Conservation (phyloP, 2,888 invertebrate species). For the Anodontia alba region DNA sequence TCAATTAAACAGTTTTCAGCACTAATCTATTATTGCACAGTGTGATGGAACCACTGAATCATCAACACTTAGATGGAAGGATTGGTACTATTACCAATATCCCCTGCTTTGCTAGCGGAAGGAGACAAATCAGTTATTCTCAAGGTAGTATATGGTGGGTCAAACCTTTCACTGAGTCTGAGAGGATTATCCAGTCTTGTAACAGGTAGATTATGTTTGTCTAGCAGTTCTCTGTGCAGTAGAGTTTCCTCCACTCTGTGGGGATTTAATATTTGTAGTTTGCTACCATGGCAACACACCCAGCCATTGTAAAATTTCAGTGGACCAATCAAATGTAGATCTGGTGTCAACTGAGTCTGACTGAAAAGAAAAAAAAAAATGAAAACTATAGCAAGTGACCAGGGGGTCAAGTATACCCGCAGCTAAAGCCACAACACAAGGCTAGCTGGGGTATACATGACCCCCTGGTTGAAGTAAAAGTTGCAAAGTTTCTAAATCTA, state of each 20-base stretch:
- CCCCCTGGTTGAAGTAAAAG: background rate
- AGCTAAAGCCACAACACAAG: background rate
- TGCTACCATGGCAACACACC: slow-evolving; percentile 73
- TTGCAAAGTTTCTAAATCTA: too few species aligned
- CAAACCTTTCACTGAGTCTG: slow-evolving; percentile 65
- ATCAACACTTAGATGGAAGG: too few species aligned
- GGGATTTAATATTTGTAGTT: slow-evolving; percentile 73
- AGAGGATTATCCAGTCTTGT: slow-evolving; percentile 67
- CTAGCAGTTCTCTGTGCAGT: slow-evolving; percentile 73
- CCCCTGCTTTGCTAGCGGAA: too few species aligned
- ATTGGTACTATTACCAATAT: too few species aligned
- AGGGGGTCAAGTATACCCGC: background rate
- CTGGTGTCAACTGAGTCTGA: slow-evolving; percentile 35
- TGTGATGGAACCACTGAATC: too few species aligned
- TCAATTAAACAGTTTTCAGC: too few species aligned
- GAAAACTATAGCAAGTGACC: too few species aligned
- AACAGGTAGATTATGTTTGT: slow-evolving; percentile 68
- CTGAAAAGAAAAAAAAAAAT: slow-evolving; percentile 42
- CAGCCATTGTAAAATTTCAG: slow-evolving; percentile 76
- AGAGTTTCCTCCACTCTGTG: slow-evolving; percentile 77
- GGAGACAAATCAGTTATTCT: too few species aligned
- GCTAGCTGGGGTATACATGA: background rate
- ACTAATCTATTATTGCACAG: too few species aligned
- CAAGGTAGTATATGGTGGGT: too few species aligned
- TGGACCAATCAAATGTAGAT: slow-evolving; percentile 65